phyloP scores from a whole-genome alignment of 2,113 vertebrate species.

The Embiotoca jacksoni region DNA sequence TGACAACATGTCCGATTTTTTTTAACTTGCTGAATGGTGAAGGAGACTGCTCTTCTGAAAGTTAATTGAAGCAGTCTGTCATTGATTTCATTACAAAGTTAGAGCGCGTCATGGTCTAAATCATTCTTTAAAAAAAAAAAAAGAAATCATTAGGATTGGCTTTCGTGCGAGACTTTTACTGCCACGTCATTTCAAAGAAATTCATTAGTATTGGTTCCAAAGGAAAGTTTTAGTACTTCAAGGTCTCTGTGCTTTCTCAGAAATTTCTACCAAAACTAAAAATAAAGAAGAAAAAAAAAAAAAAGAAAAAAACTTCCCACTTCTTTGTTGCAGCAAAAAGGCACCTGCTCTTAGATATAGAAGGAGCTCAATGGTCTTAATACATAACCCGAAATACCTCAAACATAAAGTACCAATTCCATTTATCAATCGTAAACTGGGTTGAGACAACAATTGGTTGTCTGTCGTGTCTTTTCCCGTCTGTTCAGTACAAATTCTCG shows the following conservation, averaged over 20 bases:
- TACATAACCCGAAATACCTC: too few relatives aligned
- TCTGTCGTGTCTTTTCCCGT: too few relatives aligned
- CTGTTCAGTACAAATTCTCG: too few relatives aligned
- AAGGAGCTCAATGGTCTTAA: not conserved
- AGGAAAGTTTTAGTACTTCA: conserved; percentile 33
- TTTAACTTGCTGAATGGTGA: conserved; percentile 29
- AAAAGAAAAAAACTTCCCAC: not conserved
- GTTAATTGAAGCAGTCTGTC: conserved; percentile 58
- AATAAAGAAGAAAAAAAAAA: not conserved
- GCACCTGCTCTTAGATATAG: not conserved
- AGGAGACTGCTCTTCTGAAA: conserved; percentile 44
- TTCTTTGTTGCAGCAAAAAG: too few relatives aligned
- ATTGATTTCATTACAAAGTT: conserved; percentile 52
- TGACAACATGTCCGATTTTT: conserved; percentile 13
- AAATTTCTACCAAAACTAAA: conserved; percentile 5
- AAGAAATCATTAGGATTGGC: conserved; percentile 30
- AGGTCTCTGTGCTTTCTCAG: conserved; percentile 31
- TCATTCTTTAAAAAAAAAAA: conserved; percentile 20
- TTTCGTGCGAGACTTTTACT: conserved; percentile 42
- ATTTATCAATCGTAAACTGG: too few relatives aligned
- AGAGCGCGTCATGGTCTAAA: conserved; percentile 22
- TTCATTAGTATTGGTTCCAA: conserved; percentile 29
- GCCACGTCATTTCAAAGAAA: conserved; percentile 47
- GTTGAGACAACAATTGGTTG: too few relatives aligned
- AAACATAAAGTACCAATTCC: too few relatives aligned